Percentiles rank a stretch among this genome's conserved stretches.
phyloP scores from a whole-genome alignment of 1,140 invertebrate species.

The Himalopsyche phryganea region DNA sequence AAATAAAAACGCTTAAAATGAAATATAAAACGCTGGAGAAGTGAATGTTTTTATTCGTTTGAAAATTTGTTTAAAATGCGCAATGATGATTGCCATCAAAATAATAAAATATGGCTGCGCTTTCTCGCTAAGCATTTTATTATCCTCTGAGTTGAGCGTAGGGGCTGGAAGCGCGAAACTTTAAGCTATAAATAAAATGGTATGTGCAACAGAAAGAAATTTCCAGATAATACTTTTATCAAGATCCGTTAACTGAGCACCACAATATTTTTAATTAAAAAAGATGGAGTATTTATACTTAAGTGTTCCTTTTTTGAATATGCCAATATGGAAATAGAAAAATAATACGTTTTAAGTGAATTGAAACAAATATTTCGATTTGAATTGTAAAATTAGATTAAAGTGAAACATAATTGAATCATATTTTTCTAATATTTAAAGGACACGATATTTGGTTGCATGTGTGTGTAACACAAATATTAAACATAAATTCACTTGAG shows the following conservation, averaged over 20 bases:
- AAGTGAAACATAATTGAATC: too few species aligned
- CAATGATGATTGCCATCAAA: slow-evolving; percentile 31
- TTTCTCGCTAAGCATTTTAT: slow-evolving; percentile 28
- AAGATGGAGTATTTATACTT: too few species aligned
- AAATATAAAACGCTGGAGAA: slow-evolving; percentile 11
- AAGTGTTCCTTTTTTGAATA: too few species aligned
- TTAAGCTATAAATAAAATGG: slow-evolving; percentile 30
- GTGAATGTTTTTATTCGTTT: slow-evolving; percentile 14
- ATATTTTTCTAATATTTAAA: too few species aligned
- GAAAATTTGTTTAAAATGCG: slow-evolving; percentile 28
- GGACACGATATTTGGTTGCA: too few species aligned
- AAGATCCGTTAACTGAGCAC: too few species aligned
- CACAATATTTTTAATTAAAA: slow-evolving; percentile 1
- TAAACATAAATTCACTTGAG: too few species aligned
- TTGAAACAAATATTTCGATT: too few species aligned
- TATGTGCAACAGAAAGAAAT: slow-evolving; percentile 21
- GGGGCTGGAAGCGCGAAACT: slow-evolving; percentile 21
- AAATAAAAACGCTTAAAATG: slow-evolving; percentile 15
- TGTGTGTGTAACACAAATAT: too few species aligned
- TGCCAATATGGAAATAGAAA: too few species aligned
- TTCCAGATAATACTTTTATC: slow-evolving; percentile 3
- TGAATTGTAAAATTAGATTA: too few species aligned
- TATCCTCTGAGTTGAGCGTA: slow-evolving; percentile 19
- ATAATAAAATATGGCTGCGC: slow-evolving; percentile 31
- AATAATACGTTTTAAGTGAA: too few species aligned